Base-by-base conservation (phyloP, 2,888 invertebrate species). In the Linyphia triangularis region DNA sequence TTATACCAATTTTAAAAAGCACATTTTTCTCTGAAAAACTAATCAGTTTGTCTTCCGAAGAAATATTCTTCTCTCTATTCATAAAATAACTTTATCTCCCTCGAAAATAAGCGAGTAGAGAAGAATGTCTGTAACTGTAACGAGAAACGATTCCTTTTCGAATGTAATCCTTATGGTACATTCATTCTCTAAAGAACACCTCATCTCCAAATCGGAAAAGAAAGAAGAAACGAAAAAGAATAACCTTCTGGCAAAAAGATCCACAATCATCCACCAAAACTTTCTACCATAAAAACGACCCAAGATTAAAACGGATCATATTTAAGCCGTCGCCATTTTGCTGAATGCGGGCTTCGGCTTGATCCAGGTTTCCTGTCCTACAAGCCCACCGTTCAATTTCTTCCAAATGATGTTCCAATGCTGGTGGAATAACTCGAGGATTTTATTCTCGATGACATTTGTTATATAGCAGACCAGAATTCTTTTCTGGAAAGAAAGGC, bases 261-360 rank as follows among this genome's bases (percentile, higher is more conserved):
- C 51, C 69, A 75, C 83, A 84, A 84, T 84, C 83, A 84, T 57
- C 69, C 6, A 37, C 63, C 40, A 84, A 84, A 84, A 73, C 26
- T 63, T 82, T 72, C 33, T 28, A 63, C 82, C 72, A 82, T 72
- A 82, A 63, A 82, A 82, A 72, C 26, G 43, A 28, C 16, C 65
- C 65, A 16, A 84, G 83, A 84, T 84, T 84, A 84, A 84, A 84
- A 84, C 83, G 73, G 83, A 84, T 84, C 83, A 84, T 84, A 84
- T 84, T 84, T 84, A 84, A 84, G 73, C 83, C 83, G 73, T 10
- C 73, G 75, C 83, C 83, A 75, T 75, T 84, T 84, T 84, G 75
- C 65, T 26, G 75, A 75, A 75, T 75, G 83, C 83, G 73, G 73
- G 73, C 30, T 72, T 26, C 19, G 6, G 22, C 43, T n/a, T 72